phyloP scores from a whole-genome alignment of 2,888 invertebrate species.

The Toxonevra muliebris region DNA sequence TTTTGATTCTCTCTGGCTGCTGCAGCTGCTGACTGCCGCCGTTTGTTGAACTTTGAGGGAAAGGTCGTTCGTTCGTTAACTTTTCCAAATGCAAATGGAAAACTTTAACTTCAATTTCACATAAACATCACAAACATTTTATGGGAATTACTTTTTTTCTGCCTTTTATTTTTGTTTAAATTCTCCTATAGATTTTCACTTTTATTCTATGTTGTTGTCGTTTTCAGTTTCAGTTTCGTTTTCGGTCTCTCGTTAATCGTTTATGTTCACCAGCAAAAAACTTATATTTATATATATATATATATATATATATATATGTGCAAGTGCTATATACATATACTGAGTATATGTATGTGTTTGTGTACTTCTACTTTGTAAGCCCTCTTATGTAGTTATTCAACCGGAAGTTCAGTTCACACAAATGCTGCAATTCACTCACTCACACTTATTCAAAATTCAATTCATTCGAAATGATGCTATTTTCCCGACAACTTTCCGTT shows the following conservation, averaged over 20 bases:
- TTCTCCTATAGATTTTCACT: conserved; percentile 1
- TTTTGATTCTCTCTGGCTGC: neutral
- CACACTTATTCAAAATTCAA: conserved; percentile 4
- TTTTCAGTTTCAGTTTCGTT: neutral
- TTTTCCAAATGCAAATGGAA: conserved; percentile 11
- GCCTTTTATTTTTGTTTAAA: neutral
- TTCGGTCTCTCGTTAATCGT: conserved; percentile 22
- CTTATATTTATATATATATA: neutral
- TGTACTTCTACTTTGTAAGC: conserved; percentile 27
- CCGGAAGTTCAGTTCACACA: conserved; percentile 56
- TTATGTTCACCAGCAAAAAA: conserved; percentile 13
- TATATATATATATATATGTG: neutral
- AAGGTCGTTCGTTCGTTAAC: conserved; percentile 8
- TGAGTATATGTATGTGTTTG: conserved; percentile 9
- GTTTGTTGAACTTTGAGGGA: neutral
- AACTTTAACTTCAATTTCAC: neutral
- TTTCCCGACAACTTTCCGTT: conserved; percentile 22
- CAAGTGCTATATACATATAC: neutral
- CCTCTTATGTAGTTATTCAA: conserved; percentile 55
- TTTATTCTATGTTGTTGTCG: neutral
- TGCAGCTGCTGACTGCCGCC: no score
- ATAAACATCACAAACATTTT: neutral
- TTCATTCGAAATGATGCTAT: conserved; percentile 16
- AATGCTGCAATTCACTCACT: conserved; percentile 19
- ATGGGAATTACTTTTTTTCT: neutral